Evolutionary conservation across 2,888 invertebrate species (phyloP).

Genomic region (Laothoe populi): DNA sequence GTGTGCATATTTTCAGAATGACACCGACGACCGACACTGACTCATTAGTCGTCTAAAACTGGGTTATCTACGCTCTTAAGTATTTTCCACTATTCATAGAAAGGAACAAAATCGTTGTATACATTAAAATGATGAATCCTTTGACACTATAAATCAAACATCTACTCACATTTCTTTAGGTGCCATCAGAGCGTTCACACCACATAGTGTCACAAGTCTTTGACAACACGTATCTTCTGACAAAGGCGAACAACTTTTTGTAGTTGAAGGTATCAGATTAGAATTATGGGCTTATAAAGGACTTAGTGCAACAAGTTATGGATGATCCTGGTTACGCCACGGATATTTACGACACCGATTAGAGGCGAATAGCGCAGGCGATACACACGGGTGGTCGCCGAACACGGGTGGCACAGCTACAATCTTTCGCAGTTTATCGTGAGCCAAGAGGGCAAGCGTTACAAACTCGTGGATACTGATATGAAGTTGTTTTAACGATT

Average conservation of each 20-base stretch:
- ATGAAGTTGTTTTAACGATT: slow-evolving; percentile 47
- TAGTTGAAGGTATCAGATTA: slow-evolving; percentile 20
- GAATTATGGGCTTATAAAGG: slow-evolving; percentile 61
- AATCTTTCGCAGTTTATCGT: slow-evolving; percentile 66
- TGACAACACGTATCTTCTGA: slow-evolving; percentile 3
- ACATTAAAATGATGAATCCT: not conserved
- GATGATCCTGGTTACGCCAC: slow-evolving; percentile 75
- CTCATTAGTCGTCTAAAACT: slow-evolving; percentile 74
- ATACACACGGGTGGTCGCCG: slow-evolving; percentile 70
- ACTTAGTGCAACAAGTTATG: slow-evolving; percentile 56
- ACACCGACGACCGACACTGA: slow-evolving; percentile 56
- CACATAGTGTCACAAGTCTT: not conserved
- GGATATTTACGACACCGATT: slow-evolving; percentile 71
- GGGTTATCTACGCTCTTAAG: slow-evolving; percentile 67
- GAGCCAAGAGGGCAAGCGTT: slow-evolving; percentile 57
- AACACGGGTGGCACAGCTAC: slow-evolving; percentile 52
- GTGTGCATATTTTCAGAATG: slow-evolving; percentile 61
- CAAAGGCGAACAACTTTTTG: slow-evolving; percentile 24
- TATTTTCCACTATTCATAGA: slow-evolving; percentile 65
- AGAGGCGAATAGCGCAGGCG: slow-evolving; percentile 39
- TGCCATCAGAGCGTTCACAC: too few species aligned
- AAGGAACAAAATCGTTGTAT: slow-evolving; percentile 41
- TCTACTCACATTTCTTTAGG: not conserved
- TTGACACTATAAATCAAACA: too few species aligned
- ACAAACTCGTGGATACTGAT: slow-evolving; percentile 64